Percentiles rank a stretch among this genome's conserved stretches.
These are phyloP conservation scores for Neomonachus schauinslandi DNA, from an alignment of 2,113 vertebrate genomes.

Conservation along the genomic window DNA sequence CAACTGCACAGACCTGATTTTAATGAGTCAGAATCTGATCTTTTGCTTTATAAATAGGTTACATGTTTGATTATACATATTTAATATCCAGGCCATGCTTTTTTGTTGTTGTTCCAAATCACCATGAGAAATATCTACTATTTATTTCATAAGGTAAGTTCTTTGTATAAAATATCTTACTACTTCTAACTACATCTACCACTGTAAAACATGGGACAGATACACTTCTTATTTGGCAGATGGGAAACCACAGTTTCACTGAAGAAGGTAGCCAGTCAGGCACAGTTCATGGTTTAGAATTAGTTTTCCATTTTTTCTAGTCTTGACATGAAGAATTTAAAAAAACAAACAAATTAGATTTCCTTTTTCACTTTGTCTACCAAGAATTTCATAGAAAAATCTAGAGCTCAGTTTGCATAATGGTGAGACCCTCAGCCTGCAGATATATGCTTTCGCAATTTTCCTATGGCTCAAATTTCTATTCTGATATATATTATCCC, in stretches of 20 bases:
- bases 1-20: background rate
- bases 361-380: constrained; percentile 24
- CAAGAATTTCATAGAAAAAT: background rate
- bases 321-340: background rate
- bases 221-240: constrained; percentile 13
- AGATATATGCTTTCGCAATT: background rate
- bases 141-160: background rate
- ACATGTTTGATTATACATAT: background rate
- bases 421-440: background rate
- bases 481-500: background rate
- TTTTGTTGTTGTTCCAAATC: background rate
- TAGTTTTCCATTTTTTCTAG: background rate
- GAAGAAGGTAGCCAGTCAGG: background rate
- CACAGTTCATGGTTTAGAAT: background rate
- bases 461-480: background rate
- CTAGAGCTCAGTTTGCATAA: background rate
- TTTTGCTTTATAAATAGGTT: constrained; percentile 5
- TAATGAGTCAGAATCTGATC: background rate
- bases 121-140: background rate
- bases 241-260: background rate
- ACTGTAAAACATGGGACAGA: background rate
- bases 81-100: background rate
- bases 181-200: background rate
- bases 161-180: background rate
- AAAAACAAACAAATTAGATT: background rate